phyloP scores from a whole-genome alignment of 2,888 invertebrate genomes.

The Spodoptera picta region DNA sequence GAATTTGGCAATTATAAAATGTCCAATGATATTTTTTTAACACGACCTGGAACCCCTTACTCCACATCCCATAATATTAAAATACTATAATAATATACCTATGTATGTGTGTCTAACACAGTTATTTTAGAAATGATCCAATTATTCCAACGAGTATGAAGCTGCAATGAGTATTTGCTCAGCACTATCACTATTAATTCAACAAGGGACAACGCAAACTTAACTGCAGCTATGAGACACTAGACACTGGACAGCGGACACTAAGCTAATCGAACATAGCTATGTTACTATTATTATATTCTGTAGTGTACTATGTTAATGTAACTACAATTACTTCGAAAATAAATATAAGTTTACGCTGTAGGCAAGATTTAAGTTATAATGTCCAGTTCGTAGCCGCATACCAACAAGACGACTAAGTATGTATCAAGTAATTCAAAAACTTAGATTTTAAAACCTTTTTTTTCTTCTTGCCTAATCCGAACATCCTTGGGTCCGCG shows the following conservation, averaged over 20 bases:
- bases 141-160: constrained; percentile 23
- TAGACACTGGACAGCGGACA: constrained; percentile 14
- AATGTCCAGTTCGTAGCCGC: background rate
- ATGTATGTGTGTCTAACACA: background rate
- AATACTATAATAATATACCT: too few relatives aligned
- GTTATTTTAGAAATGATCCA: constrained; percentile 10
- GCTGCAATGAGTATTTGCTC: constrained; percentile 28
- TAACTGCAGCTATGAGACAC: constrained; percentile 31
- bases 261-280: constrained; percentile 39
- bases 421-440: too few relatives aligned
- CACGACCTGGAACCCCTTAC: too few relatives aligned
- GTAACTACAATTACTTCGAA: too few relatives aligned
- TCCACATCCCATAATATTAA: too few relatives aligned
- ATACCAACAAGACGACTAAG: background rate
- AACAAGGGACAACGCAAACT: constrained; percentile 44
- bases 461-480: too few relatives aligned
- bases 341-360: too few relatives aligned
- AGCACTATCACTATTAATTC: constrained; percentile 44
- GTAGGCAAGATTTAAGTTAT: too few relatives aligned
- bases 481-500: too few relatives aligned
- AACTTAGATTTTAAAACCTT: too few relatives aligned
- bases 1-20: too few relatives aligned
- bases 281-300: constrained; percentile 22
- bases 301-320: background rate
- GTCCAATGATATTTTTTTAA: too few relatives aligned